A percentile compares a stretch with the other conserved stretches of the same genome.
These are phyloP conservation scores for Drosophila falleni DNA, from an alignment of 2,888 invertebrate species.

Conservation along the genomic window DNA sequence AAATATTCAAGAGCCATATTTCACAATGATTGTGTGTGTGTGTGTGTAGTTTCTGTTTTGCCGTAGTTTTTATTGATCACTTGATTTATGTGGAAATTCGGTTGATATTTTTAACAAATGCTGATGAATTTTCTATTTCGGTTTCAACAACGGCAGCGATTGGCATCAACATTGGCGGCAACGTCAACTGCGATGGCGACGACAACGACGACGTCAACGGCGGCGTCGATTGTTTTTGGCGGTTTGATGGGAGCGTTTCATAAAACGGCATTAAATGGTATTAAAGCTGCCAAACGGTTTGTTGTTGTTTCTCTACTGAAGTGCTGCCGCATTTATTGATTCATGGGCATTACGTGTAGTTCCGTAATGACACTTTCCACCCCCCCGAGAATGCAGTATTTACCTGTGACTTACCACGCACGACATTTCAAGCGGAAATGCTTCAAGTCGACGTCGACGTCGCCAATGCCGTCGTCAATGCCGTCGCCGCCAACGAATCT, in stretches of 20 bases:
- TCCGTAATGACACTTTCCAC: neutral
- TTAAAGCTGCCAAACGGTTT: conserved; percentile 62
- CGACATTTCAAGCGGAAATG: conserved; percentile 36
- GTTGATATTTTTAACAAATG: conserved; percentile 67
- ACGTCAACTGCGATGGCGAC: conserved; percentile 5
- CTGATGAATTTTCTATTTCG: conserved; percentile 73
- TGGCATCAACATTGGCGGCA: conserved; percentile 37
- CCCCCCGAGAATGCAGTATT: conserved; percentile 24
- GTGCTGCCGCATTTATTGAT: conserved; percentile 33
- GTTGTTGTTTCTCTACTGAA: conserved; percentile 41
- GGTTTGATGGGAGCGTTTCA: conserved; percentile 41
- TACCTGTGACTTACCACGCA: conserved; percentile 16
- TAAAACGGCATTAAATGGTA: conserved; percentile 72
- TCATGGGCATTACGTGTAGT: conserved; percentile 9
- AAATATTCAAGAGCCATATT: conserved; percentile 36
- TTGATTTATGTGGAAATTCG: conserved; percentile 66
- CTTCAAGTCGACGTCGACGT: conserved; percentile 6
- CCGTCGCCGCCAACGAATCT: neutral
- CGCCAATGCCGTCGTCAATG: too few species aligned
- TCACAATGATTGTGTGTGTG: conserved; percentile 40
- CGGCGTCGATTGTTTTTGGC: conserved; percentile 17
- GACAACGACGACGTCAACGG: conserved; percentile 18
- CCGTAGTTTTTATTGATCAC: conserved; percentile 67
- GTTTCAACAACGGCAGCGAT: conserved; percentile 40
- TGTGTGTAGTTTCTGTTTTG: conserved; percentile 8